phyloP scores from a whole-genome alignment of 2,888 invertebrate species.

The Lithophane leautieri region DNA sequence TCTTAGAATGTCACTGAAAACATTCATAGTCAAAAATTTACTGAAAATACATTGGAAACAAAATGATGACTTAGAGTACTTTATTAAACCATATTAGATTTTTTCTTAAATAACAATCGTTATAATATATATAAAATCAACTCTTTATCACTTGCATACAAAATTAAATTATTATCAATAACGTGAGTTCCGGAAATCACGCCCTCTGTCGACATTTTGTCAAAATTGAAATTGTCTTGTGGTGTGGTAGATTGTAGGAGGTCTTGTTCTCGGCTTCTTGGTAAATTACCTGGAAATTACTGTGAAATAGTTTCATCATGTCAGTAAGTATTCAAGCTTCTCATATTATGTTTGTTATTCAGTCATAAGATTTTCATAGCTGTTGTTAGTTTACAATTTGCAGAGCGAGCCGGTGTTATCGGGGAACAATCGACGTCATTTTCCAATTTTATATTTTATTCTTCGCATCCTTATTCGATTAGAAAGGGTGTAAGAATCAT shows the following conservation, averaged over 20 bases:
- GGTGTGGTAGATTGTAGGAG: constrained; percentile 79
- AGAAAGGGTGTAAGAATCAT: constrained; percentile 6
- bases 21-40: constrained; percentile 35
- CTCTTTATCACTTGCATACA: neutral
- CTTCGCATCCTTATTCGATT: constrained; percentile 41
- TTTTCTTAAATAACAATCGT: neutral
- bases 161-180: constrained; percentile 74
- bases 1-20: constrained; percentile 41
- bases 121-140: no score
- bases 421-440: constrained; percentile 81
- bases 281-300: constrained; percentile 80
- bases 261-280: constrained; percentile 72
- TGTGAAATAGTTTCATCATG: constrained; percentile 78
- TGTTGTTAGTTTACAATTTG: constrained; percentile 72
- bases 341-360: constrained; percentile 39
- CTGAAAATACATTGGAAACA: accelerated
- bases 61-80: neutral
- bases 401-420: constrained; percentile 76
- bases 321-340: constrained; percentile 80
- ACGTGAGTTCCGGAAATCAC: constrained; percentile 78
- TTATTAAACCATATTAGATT: neutral
- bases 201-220: constrained; percentile 79
- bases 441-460: constrained; percentile 66
- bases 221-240: constrained; percentile 83
- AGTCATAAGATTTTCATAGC: constrained; percentile 22